These are phyloP conservation scores for Mesocentrotus franciscanus DNA, from an alignment of 53 echinoderm and acorn worm species.

Conservation along the genomic window DNA sequence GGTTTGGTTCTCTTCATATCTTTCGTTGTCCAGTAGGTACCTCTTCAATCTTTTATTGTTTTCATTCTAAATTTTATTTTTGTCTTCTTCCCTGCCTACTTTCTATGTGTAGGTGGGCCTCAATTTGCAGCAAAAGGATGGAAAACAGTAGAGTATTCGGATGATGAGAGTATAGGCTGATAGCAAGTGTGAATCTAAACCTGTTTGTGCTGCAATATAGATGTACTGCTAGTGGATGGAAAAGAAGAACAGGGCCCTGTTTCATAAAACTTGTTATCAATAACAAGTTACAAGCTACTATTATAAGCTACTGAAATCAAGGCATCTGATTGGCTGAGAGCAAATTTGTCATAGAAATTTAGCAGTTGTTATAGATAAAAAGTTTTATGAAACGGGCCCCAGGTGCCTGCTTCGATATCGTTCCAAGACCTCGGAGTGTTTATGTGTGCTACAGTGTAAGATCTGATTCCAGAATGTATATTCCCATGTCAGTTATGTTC, in stretches of 20 bases:
- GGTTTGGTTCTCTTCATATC: too few species aligned
- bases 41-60: not conserved
- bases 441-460: not conserved
- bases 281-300: too few species aligned
- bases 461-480: not conserved
- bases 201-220: conserved; percentile 7
- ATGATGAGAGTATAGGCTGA: conserved; percentile 63
- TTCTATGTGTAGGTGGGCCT: not conserved
- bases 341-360: too few species aligned
- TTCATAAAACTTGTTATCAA: too few species aligned
- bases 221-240: not conserved
- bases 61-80: not conserved
- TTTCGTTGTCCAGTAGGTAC: too few species aligned
- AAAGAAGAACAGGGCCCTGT: not conserved
- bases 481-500: not conserved
- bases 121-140: conserved; percentile 42
- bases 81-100: not conserved
- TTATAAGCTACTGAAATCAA: too few species aligned
- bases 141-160: conserved; percentile 60
- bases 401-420: not conserved
- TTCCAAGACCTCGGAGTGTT: not conserved
- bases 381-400: too few species aligned
- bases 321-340: too few species aligned
- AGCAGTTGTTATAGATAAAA: too few species aligned
- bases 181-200: not conserved